Conservation (phyloP, 2,888 invertebrate genomes). For the Agrilus biguttatus region DNA sequence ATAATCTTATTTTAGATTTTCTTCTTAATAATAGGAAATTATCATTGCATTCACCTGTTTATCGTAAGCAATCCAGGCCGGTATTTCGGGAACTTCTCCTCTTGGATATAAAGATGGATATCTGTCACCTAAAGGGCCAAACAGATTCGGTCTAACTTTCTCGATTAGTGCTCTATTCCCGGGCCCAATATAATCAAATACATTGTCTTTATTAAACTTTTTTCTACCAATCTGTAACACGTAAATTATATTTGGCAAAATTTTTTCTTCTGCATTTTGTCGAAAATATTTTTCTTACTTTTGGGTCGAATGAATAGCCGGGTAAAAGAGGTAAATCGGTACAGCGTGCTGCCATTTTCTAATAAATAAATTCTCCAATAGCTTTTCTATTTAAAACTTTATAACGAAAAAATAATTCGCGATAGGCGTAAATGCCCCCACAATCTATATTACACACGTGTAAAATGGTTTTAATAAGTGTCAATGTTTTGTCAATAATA, state of each 20-base stretch:
- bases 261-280: neutral
- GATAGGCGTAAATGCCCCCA: too few species aligned
- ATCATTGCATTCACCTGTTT: constrained; percentile 47
- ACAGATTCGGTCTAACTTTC: constrained; percentile 42
- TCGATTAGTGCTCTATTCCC: constrained; percentile 48
- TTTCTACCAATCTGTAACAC: constrained; percentile 43
- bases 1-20: too few species aligned
- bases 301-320: constrained; percentile 50
- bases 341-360: constrained; percentile 32
- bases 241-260: constrained; percentile 1
- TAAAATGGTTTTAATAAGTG: too few species aligned
- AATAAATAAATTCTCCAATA: neutral
- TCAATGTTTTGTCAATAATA: too few species aligned
- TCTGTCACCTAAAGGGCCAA: constrained; percentile 39
- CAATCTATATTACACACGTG: too few species aligned
- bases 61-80: constrained; percentile 79
- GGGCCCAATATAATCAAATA: constrained; percentile 40
- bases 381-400: too few species aligned
- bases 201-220: constrained; percentile 36
- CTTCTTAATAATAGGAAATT: neutral
- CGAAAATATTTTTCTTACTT: constrained; percentile 38
- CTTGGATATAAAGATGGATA: constrained; percentile 60
- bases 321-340: constrained; percentile 60
- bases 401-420: too few species aligned
- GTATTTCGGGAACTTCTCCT: constrained; percentile 59